phyloP scores from a whole-genome alignment of 92 coral and sea anemone genomes.

The Isaurus tuberculatus region DNA sequence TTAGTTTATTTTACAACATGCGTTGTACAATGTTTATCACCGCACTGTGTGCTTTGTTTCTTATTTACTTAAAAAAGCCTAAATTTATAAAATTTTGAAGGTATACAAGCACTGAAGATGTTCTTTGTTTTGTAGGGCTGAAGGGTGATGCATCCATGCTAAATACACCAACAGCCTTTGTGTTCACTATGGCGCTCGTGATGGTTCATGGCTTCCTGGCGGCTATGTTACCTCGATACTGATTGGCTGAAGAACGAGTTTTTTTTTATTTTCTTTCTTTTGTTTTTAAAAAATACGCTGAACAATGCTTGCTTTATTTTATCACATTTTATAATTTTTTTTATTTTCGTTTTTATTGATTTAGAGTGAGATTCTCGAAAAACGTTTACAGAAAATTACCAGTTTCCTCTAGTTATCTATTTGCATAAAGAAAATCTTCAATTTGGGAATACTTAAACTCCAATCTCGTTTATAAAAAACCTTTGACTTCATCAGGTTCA shows the following conservation, averaged over 20 bases:
- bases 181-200: not conserved
- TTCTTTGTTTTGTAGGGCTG: not conserved
- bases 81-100: too few relatives aligned
- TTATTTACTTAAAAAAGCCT: too few relatives aligned
- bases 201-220: not conserved
- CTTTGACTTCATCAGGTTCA: too few relatives aligned
- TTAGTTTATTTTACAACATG: too few relatives aligned
- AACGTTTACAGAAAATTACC: too few relatives aligned
- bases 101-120: not conserved
- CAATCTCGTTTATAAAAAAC: too few relatives aligned
- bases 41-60: too few relatives aligned
- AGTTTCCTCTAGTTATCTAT: not conserved
- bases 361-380: not conserved
- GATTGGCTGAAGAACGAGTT: not conserved
- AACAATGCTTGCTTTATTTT: too few relatives aligned
- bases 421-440: too few relatives aligned
- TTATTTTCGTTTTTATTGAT: not conserved
- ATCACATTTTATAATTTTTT: not conserved
- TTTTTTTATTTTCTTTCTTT: not conserved
- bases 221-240: not conserved
- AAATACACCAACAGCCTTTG: not conserved
- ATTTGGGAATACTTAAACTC: too few relatives aligned
- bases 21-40: too few relatives aligned
- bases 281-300: not conserved
- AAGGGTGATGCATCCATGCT: not conserved